Percentiles rank a stretch among this genome's conserved stretches.
phyloP scores from a whole-genome alignment of 2,113 vertebrate genomes.

The Anolis sagrei region DNA sequence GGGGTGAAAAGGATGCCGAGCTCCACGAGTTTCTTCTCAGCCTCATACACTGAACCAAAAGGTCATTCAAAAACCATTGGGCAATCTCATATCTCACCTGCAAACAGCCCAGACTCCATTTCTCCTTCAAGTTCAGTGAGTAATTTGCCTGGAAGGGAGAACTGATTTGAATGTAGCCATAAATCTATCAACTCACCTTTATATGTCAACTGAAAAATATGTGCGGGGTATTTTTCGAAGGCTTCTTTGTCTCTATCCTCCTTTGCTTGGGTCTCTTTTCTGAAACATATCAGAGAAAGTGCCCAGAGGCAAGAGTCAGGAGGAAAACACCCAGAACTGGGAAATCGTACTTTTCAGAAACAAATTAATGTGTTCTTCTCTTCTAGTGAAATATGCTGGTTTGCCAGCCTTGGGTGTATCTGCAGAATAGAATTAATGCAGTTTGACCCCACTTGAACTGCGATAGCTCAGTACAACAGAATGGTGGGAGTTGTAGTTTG shows the following conservation, averaged over 20 bases:
- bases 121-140: neutral
- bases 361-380: neutral
- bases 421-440: too few relatives aligned
- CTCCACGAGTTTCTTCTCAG: neutral
- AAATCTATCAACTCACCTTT: slow-evolving; percentile 18
- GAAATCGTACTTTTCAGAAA: neutral
- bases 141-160: slow-evolving; percentile 19
- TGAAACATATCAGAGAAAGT: neutral
- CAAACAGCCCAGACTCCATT: too few relatives aligned
- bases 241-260: neutral
- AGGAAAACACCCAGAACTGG: neutral
- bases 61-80: too few relatives aligned
- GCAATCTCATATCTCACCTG: neutral
- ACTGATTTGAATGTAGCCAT: slow-evolving; percentile 1
- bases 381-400: neutral
- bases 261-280: neutral
- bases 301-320: neutral
- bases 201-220: slow-evolving; percentile 1
- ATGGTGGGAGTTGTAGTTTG: too few relatives aligned
- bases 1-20: neutral
- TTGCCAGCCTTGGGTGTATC: too few relatives aligned
- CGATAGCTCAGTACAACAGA: too few relatives aligned
- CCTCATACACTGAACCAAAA: neutral
- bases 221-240: neutral
- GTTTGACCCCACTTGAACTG: too few relatives aligned